Evolutionary conservation across 2,113 vertebrate species (phyloP).

Genomic region (Amphiprion percula): DNA sequence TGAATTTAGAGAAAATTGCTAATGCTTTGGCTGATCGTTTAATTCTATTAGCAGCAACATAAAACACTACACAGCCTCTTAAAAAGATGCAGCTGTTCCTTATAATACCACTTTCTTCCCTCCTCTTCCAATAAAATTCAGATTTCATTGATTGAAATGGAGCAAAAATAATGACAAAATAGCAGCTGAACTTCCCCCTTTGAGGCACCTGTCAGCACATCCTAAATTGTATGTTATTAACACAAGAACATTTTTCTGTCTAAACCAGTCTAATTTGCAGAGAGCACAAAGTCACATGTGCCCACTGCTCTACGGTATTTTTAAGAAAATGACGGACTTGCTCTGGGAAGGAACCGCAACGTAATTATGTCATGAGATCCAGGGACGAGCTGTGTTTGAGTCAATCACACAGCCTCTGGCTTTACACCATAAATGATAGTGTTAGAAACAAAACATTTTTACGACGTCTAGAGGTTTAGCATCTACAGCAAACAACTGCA

Average conservation of each 20-base stretch:
- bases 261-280: slow-evolving; percentile 4
- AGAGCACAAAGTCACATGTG: background rate
- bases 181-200: background rate
- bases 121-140: background rate
- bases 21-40: too few relatives aligned
- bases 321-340: slow-evolving; percentile 19
- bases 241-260: background rate
- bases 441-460: slow-evolving; percentile 52
- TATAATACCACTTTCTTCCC: background rate
- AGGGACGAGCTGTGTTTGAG: slow-evolving; percentile 1
- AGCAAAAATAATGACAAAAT: background rate
- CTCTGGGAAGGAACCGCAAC: slow-evolving; percentile 8
- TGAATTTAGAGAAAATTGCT: too few relatives aligned
- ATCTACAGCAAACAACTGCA: slow-evolving; percentile 34
- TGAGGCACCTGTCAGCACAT: background rate
- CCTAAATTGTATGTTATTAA: background rate
- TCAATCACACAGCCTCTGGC: slow-evolving; percentile 15
- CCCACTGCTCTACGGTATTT: slow-evolving; percentile 16
- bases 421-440: slow-evolving; percentile 49
- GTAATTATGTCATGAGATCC: slow-evolving; percentile 39
- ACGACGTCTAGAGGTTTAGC: slow-evolving; percentile 5
- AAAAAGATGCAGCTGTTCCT: too few relatives aligned
- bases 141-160: background rate
- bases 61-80: background rate
- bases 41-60: background rate